phyloP scores from a whole-genome alignment of 2,888 invertebrate genomes.

The Digitonthophagus gazella region DNA sequence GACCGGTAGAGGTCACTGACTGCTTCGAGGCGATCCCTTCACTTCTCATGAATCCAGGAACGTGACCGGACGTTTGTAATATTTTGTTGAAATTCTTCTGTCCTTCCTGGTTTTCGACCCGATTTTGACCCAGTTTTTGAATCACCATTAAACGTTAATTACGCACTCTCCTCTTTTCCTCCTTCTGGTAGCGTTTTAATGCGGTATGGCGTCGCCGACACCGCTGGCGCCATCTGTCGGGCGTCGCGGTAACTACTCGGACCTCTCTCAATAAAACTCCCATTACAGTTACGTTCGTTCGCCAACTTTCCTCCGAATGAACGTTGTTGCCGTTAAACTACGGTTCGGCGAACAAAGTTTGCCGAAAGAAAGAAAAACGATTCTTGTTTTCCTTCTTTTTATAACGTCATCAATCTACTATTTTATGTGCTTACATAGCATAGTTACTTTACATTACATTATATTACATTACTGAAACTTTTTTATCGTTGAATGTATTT shows the following conservation, averaged over 20 bases:
- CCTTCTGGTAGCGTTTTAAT: neutral
- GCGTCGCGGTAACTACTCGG: neutral
- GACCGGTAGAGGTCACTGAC: constrained; percentile 46
- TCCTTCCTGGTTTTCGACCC: neutral
- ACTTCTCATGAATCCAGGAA: constrained; percentile 34
- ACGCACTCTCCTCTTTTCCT: neutral
- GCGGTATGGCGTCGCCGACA: constrained; percentile 5
- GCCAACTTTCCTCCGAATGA: neutral
- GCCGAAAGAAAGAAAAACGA: neutral
- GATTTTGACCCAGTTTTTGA: neutral
- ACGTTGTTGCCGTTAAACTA: neutral
- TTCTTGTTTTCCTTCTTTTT: neutral
- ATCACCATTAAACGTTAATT: neutral
- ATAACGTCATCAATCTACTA: too few species aligned
- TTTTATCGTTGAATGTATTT: neutral
- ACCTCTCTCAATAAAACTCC: neutral
- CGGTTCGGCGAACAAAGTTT: neutral
- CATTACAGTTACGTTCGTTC: neutral
- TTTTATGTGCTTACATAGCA: too few species aligned
- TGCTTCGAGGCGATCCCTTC: constrained; percentile 35
- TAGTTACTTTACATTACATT: too few species aligned
- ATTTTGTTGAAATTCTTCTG: too few species aligned
- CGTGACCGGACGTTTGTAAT: constrained; percentile 38
- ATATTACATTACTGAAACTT: neutral
- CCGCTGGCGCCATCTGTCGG: constrained; percentile 23